Base-by-base conservation (phyloP, 2,888 invertebrate species). In the Meghimatium bilineatum region DNA sequence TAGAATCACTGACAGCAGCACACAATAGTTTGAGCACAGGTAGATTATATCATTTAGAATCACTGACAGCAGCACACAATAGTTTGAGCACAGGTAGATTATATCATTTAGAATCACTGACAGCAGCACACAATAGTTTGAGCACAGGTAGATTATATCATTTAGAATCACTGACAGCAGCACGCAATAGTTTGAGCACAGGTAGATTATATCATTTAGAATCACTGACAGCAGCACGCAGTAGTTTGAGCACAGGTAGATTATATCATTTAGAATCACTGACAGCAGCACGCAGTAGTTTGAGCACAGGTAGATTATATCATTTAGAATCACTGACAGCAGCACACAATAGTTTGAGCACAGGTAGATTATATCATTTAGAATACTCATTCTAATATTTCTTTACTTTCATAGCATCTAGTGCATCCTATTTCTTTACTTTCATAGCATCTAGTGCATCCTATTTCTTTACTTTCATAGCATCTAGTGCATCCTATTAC, bases 61-160 rank as follows among this genome's bases (percentile, higher is more conserved):
- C 79, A 89, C 74, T 88, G 87, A 86, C 86, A 85, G 20, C 86
- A 87, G 81, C 86, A 86, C 82, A 90, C 90, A 76, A 85, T 82
- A 63, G 88, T 26, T 20, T 60, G 32, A 36, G 2, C 17, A 36
- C 52, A 36, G 80, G 80, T 56, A 12, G n/a, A 26, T n/a, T n/a
- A n/a, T n/a, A n/a, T n/a, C n/a, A n/a, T n/a, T n/a, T n/a, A 88
- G 60, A 79, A 84, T 29, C 79, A 89, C 74, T 88, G 87, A 86
- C 86, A 85, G 20, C 86, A 87, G 81, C 86, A 86, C 82, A 90
- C 90, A 76, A 85, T 82, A 63, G 88, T 26, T 20, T 60, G 32
- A 36, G 2, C 17, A 36, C 52, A 36, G 80, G 80, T 56, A 12
- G n/a, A 26, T n/a, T n/a, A n/a, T n/a, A n/a, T n/a, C n/a, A n/a